Conservation (phyloP, 1,140 invertebrate genomes). For the Lepidurus apus region DNA sequence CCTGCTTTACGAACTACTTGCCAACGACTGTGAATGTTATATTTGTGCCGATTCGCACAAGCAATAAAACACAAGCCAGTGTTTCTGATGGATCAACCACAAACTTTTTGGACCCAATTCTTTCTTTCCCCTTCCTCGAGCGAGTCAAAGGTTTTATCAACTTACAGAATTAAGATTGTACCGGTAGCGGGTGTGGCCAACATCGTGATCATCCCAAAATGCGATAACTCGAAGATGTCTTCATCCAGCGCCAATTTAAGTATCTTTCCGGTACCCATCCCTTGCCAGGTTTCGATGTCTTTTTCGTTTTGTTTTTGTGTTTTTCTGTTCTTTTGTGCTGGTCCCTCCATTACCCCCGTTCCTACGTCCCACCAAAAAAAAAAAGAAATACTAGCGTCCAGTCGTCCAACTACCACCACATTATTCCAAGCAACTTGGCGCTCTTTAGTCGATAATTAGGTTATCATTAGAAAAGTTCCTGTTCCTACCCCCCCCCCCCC, state of each 20-base stretch:
- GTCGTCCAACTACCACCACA: neutral
- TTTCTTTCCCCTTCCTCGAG: too few relatives aligned
- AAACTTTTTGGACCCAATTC: neutral
- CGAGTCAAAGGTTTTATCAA: too few relatives aligned
- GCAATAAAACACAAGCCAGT: neutral
- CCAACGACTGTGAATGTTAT: constrained; percentile 6
- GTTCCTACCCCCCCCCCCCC: neutral
- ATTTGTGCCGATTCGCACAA: constrained; percentile 9
- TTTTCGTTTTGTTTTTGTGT: too few relatives aligned
- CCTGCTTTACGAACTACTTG: constrained; percentile 3
- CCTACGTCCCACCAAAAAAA: neutral
- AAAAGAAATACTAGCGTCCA: neutral
- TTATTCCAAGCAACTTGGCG: neutral
- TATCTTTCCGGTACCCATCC: too few relatives aligned
- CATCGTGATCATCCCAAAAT: too few relatives aligned
- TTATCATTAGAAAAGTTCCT: neutral
- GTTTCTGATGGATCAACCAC: neutral
- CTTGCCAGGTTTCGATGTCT: too few relatives aligned
- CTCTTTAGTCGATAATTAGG: constrained; percentile 6
- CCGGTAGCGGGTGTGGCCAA: too few relatives aligned
- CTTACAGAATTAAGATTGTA: too few relatives aligned
- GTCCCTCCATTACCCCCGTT: too few relatives aligned
- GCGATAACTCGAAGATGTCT: too few relatives aligned
- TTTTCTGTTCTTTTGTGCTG: too few relatives aligned
- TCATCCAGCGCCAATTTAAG: too few relatives aligned